Conservation (phyloP, 1,140 invertebrate genomes). For the Conus ventricosus region DNA sequence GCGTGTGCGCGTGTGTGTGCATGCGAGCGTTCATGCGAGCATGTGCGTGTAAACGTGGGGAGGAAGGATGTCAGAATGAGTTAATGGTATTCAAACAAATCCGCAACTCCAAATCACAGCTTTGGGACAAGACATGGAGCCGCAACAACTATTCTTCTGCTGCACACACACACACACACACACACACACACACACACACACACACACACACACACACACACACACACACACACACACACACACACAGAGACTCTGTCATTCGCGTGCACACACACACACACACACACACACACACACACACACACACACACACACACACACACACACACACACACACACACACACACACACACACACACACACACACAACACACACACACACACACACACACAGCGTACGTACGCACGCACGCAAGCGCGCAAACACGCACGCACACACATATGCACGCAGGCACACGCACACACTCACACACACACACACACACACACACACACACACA, state of each 20-base stretch:
- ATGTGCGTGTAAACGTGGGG: too few species aligned
- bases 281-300: neutral
- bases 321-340: neutral
- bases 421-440: neutral
- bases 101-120: too few species aligned
- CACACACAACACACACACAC: neutral
- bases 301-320: conserved; percentile 9
- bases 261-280: conserved; percentile 1
- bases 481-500: neutral
- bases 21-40: too few species aligned
- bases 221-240: neutral
- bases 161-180: neutral
- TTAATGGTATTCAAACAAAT: too few species aligned
- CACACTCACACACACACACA: neutral
- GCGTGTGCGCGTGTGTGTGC: too few species aligned
- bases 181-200: conserved; percentile 4
- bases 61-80: too few species aligned
- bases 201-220: conserved; percentile 16
- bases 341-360: neutral
- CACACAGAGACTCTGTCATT: too few species aligned
- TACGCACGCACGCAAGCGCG: neutral
- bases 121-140: too few species aligned
- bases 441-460: neutral
- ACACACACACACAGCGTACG: neutral
- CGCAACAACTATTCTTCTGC: too few species aligned